Evolutionary conservation across 2,888 invertebrate genomes (phyloP), one percentile per base, ranked within the genome.

Genomic region (Orthosia gothica): DNA sequence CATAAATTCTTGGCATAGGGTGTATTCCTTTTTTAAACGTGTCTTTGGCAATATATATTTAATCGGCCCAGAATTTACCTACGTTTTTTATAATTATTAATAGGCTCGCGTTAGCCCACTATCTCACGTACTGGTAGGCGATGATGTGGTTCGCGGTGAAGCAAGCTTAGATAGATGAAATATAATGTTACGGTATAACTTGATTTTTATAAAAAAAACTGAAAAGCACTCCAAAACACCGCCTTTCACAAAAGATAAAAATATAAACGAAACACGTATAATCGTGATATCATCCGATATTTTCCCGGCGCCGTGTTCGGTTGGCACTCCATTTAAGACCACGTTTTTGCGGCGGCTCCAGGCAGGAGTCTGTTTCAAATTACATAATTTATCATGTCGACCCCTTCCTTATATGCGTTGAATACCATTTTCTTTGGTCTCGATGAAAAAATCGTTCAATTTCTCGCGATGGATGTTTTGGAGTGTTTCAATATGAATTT

Each of bases 361-460:
- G 71, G 64, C 86, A 87, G 82, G 84, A 90, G 89, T 89, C 86
- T 88, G 88, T 91, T 91, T 91, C 91, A 93, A 93, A 94, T 94
- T 92, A 92, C 91, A 90, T 92, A 91, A 94, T 93, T 93, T 94
- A 93, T 94, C 93, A 93, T 90, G 90, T 89, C 89, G 89, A 89
- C 89, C 88, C 87, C 55, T 68, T 78, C 86, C 88, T 88, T 90
- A 88, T 89, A 90, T 87, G 88, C 87, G 88, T 87, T 90, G 90
- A 91, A 89, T 88, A 91, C 88, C 87, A 89, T 90, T 91, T 92
- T 88, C 87, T 85, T 88, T 79, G 80, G 77, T 77, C 23, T 16
- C 81, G 68, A 77, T 84, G 81, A 83, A 87, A 88, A 90, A 87
- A 87, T 81, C 57, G 75, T 73, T 73, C 73, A 76, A 66, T 82